Conservation (phyloP, 1,140 invertebrate species). For the Globodera rostochiensis region DNA sequence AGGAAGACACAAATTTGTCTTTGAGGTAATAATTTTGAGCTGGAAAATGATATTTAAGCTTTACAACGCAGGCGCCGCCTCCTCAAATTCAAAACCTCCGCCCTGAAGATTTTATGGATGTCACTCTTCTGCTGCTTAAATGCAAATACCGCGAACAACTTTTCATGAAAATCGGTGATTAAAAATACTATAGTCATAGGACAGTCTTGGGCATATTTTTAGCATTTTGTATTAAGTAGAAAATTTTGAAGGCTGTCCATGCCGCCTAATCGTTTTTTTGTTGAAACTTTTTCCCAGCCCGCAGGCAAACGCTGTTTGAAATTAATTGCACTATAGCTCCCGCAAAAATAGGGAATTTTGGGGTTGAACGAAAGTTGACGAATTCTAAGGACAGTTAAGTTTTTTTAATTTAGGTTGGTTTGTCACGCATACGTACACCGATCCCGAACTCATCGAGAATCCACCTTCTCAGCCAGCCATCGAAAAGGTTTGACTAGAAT, state of each 20-base stretch:
- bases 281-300: no score
- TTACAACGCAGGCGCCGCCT: conserved; percentile 75
- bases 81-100: conserved; percentile 91
- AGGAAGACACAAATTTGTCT: conserved; percentile 94
- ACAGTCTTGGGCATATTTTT: no score
- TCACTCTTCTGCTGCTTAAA: conserved; percentile 92
- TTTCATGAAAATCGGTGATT: conserved; percentile 36
- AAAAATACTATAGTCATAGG: not conserved
- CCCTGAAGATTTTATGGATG: conserved; percentile 89
- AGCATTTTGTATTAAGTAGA: no score
- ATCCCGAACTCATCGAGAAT: conserved; percentile 89
- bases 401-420: conserved; percentile 92
- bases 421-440: conserved; percentile 95
- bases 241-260: no score
- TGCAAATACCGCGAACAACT: conserved; percentile 81
- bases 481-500: conserved; percentile 75
- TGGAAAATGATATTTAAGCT: conserved; percentile 27
- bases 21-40: conserved; percentile 74
- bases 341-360: no score
- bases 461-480: conserved; percentile 87
- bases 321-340: no score
- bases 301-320: no score
- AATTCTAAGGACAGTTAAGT: conserved; percentile 65
- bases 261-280: conserved; percentile 75
- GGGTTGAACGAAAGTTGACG: no score